phyloP scores from a whole-genome alignment of 2,113 vertebrate genomes.

The Notothenia rossii region DNA sequence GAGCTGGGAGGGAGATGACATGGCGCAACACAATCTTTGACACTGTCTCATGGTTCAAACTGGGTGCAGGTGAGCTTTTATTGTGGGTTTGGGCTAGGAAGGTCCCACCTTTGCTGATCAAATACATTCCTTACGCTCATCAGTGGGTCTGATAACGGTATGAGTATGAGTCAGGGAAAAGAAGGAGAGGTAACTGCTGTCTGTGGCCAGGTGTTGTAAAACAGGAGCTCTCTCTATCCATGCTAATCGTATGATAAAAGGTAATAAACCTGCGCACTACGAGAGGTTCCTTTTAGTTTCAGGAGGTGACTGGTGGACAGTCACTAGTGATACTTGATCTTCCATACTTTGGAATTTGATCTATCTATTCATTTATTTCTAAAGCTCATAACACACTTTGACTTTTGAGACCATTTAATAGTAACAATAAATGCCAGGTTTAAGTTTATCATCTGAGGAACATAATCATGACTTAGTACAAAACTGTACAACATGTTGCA shows the following conservation, averaged over 20 bases:
- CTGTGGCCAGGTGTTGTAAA: constrained; percentile 8
- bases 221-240: background rate
- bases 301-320: no score
- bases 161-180: background rate
- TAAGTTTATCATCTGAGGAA: background rate
- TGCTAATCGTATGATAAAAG: background rate
- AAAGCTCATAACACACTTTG: no score
- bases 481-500: background rate
- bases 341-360: no score
- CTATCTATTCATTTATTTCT: no score
- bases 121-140: constrained; percentile 43
- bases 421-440: background rate
- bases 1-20: no score
- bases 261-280: background rate
- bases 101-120: constrained; percentile 42
- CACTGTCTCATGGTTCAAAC: constrained; percentile 37
- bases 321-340: no score
- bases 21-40: background rate
- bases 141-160: background rate
- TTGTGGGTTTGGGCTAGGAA: background rate
- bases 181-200: background rate
- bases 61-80: constrained; percentile 19
- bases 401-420: background rate
- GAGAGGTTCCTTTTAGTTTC: background rate
- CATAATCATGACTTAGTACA: background rate